Evolutionary conservation across 2,113 vertebrate genomes (phyloP).

Genomic region (Puffinus mauretanicus): DNA sequence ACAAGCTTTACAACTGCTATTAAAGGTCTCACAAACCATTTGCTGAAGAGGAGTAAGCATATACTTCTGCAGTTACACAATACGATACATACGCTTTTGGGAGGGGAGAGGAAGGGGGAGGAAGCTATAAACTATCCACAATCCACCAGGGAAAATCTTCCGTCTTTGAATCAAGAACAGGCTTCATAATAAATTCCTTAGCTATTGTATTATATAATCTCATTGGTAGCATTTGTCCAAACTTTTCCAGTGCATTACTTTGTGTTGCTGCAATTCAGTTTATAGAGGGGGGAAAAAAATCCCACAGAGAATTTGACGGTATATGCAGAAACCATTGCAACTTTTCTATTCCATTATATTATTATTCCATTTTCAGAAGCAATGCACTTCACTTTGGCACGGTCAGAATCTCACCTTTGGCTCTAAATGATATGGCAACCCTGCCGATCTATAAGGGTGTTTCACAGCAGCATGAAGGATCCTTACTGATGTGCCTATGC

Average conservation of each 20-base stretch:
- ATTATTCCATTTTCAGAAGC: neutral
- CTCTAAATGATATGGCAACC: neutral
- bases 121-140: slow-evolving; percentile 39
- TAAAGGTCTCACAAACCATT: neutral
- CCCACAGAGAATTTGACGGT: neutral
- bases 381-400: neutral
- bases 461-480: neutral
- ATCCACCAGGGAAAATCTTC: neutral
- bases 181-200: slow-evolving; percentile 25
- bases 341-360: neutral
- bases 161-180: slow-evolving; percentile 17
- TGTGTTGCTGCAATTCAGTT: neutral
- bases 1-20: neutral
- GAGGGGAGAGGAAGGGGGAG: neutral
- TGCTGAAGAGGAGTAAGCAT: neutral
- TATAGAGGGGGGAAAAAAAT: neutral
- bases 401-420: neutral
- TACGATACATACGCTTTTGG: neutral
- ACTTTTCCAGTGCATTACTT: slow-evolving; percentile 23
- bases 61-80: neutral
- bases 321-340: neutral
- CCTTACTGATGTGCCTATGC: neutral
- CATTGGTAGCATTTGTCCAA: neutral
- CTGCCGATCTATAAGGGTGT: neutral
- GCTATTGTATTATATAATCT: slow-evolving; percentile 53